phyloP scores from a whole-genome alignment of 2,113 vertebrate genomes.

The Corydoras sp. region DNA sequence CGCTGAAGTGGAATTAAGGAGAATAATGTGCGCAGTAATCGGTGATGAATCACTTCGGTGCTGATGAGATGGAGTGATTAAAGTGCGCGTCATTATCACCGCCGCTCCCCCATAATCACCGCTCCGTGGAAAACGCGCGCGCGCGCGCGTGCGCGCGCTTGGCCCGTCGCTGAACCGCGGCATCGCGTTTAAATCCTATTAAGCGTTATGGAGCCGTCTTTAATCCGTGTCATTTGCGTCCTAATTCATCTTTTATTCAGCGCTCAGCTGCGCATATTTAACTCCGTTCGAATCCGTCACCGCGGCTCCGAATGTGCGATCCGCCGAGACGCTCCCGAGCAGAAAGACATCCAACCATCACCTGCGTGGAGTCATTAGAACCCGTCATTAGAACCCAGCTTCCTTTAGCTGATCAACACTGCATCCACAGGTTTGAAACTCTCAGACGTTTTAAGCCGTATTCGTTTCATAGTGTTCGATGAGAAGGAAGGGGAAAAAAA shows the following conservation, averaged over 20 bases:
- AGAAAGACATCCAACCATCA: no score
- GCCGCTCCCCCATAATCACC: slow-evolving; percentile 54
- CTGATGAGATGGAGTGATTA: neutral
- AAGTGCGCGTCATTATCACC: neutral
- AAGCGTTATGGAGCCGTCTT: slow-evolving; percentile 80
- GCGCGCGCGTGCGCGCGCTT: slow-evolving; percentile 46
- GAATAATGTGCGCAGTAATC: neutral
- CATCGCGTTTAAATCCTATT: slow-evolving; percentile 85
- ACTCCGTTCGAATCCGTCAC: slow-evolving; percentile 36
- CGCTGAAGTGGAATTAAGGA: neutral
- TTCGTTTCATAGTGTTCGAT: no score
- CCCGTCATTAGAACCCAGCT: no score
- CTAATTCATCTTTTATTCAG: slow-evolving; percentile 76
- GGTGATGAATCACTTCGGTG: neutral
- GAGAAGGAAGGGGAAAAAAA: no score
- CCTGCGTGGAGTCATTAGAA: no score
- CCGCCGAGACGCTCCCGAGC: no score
- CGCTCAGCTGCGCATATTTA: slow-evolving; percentile 74
- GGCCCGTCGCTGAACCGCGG: slow-evolving; percentile 73
- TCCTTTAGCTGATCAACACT: no score
- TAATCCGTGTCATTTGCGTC: slow-evolving; percentile 82
- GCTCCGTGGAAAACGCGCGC: slow-evolving; percentile 37
- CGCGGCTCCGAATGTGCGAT: neutral
- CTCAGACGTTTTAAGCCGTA: no score
- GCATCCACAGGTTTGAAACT: no score